phyloP scores from a whole-genome alignment of 2,113 vertebrate species.

The Mystacornis crossleyi region DNA sequence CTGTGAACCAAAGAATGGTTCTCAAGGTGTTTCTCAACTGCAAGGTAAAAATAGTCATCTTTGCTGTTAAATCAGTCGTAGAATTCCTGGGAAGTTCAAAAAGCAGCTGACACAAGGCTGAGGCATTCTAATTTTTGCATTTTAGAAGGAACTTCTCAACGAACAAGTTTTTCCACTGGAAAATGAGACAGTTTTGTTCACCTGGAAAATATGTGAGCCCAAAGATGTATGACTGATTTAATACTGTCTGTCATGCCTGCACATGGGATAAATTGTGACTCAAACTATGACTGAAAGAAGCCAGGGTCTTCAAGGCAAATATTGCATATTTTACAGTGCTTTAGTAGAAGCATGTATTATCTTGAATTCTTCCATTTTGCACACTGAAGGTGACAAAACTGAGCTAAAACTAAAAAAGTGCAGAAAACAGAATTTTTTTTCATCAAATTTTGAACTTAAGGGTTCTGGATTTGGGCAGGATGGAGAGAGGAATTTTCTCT shows the following conservation, averaged over 20 bases:
- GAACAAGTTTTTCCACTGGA: neutral
- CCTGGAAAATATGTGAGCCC: neutral
- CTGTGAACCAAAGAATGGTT: neutral
- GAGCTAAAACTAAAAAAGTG: neutral
- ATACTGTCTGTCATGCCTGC: neutral
- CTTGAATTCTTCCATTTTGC: neutral
- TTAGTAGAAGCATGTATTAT: neutral
- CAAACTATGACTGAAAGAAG: neutral
- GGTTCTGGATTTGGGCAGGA: neutral
- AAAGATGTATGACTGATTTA: neutral
- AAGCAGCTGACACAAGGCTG: neutral
- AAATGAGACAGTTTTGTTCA: neutral
- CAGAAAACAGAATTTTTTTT: neutral
- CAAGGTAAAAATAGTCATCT: neutral
- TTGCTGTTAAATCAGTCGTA: neutral
- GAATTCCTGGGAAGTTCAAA: neutral
- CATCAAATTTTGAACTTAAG: neutral
- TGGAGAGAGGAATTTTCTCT: neutral
- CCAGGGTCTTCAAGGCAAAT: neutral
- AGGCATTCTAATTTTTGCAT: neutral
- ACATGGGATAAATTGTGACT: neutral
- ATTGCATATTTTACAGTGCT: neutral
- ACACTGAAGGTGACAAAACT: neutral
- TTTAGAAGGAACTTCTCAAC: neutral
- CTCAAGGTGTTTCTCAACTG: neutral